These are phyloP conservation scores for Ageneiosus marmoratus DNA, from an alignment of 2,113 vertebrate genomes.

Conservation along the genomic window DNA sequence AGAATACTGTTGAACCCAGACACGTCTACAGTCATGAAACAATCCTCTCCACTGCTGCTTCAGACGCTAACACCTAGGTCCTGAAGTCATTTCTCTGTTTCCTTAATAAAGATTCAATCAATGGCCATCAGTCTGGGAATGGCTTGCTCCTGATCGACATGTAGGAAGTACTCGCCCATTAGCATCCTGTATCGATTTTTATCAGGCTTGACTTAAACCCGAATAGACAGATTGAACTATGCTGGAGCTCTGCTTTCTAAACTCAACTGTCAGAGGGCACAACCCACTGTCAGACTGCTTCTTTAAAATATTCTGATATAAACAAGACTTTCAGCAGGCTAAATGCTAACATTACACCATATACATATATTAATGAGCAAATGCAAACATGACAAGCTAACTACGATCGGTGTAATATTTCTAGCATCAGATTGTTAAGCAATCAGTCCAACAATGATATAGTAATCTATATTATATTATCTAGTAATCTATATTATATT, in stretches of 20 bases:
- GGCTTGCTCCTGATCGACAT: conserved; percentile 48
- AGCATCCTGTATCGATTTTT: conserved; percentile 58
- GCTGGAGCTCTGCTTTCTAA: conserved; percentile 14
- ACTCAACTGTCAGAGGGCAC: neutral
- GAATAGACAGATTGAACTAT: conserved; percentile 38
- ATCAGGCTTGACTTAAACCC: conserved; percentile 47
- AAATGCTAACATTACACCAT: neutral
- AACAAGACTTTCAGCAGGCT: neutral
- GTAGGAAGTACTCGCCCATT: conserved; percentile 60
- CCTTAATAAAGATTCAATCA: conserved; percentile 66
- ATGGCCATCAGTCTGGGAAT: conserved; percentile 58
- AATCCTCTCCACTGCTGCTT: conserved; percentile 51
- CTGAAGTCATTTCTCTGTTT: conserved; percentile 33
- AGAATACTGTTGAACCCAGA: conserved; percentile 33
- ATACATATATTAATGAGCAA: neutral
- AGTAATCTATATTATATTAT: no score
- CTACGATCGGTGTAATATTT: neutral
- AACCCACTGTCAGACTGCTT: neutral
- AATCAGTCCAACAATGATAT: no score
- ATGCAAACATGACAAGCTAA: neutral
- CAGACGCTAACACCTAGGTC: conserved; percentile 28
- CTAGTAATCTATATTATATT: no score
- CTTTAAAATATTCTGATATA: neutral
- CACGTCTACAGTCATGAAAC: conserved; percentile 38
- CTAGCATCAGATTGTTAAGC: neutral